Conservation (phyloP, 2,113 vertebrate genomes). For the Mandrillus leucophaeus region DNA sequence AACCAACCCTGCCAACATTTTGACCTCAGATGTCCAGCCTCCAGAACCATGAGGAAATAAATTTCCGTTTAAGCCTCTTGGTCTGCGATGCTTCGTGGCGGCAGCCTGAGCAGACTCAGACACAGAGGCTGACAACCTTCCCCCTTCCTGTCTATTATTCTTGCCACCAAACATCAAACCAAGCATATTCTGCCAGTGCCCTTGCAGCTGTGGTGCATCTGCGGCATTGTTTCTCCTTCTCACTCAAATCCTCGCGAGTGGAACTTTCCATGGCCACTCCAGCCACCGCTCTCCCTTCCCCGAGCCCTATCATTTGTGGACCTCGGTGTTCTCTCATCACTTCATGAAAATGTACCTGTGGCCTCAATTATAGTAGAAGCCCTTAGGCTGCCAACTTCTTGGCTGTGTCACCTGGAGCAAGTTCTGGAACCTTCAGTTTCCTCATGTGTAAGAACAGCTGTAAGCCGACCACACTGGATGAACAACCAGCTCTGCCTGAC, state of each 20-base stretch:
- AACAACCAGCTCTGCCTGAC: not conserved
- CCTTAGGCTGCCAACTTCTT: not conserved
- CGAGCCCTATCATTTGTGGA: not conserved
- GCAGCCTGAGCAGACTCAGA: not conserved
- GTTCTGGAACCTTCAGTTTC: not conserved
- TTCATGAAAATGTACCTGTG: rapidly evolving
- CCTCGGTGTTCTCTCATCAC: not conserved
- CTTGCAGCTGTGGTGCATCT: not conserved
- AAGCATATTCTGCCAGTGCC: too few relatives aligned
- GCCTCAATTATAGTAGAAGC: not conserved
- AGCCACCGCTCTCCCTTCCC: not conserved
- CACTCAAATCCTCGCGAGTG: not conserved
- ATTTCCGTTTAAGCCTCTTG: not conserved
- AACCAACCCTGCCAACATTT: not conserved
- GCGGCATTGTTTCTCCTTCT: not conserved
- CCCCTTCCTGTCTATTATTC: not conserved
- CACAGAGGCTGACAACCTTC: rapidly evolving
- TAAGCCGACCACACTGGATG: not conserved
- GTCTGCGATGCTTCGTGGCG: not conserved
- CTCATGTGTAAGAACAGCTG: not conserved
- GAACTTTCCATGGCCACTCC: not conserved
- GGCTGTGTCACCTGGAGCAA: not conserved
- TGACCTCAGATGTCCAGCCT: not conserved
- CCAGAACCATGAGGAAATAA: not conserved
- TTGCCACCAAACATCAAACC: not conserved